Evolutionary conservation across 2,797 vertebrate genomes (phyloP).

Genomic region (Acrossocheilus fasciatus): DNA sequence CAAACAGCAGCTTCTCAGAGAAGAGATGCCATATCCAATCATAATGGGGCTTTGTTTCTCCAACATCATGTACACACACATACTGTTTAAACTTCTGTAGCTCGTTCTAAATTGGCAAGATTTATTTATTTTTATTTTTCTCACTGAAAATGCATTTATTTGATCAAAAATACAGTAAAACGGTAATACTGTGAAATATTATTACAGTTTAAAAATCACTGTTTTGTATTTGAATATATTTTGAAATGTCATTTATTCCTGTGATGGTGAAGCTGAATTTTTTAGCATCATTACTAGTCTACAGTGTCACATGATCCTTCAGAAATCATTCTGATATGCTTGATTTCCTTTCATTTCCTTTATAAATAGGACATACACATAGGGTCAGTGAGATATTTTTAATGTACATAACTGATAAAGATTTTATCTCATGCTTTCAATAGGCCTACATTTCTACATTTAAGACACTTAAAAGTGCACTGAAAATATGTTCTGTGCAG

Average conservation of each 20-base stretch:
- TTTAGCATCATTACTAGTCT: neutral
- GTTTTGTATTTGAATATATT: neutral
- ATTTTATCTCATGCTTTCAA: neutral
- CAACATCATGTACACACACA: slow-evolving; percentile 14
- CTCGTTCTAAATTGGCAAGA: neutral
- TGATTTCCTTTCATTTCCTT: no score
- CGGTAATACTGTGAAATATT: neutral
- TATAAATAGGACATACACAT: no score
- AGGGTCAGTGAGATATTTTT: no score
- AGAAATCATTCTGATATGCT: neutral
- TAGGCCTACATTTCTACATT: neutral
- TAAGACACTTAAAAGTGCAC: neutral
- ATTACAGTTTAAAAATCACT: no score
- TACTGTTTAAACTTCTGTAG: slow-evolving; percentile 20
- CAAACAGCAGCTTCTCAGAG: slow-evolving; percentile 72
- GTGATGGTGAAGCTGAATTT: neutral
- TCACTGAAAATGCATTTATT: neutral
- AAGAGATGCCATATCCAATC: slow-evolving; percentile 23
- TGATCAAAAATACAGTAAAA: neutral
- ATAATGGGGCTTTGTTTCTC: slow-evolving; percentile 63
- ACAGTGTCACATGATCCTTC: neutral
- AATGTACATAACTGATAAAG: neutral
- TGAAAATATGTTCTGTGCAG: neutral
- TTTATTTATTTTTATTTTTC: neutral
- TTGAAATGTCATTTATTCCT: neutral